Base-by-base conservation (phyloP, 2,888 invertebrate genomes). In the Amphiduros pacificus region DNA sequence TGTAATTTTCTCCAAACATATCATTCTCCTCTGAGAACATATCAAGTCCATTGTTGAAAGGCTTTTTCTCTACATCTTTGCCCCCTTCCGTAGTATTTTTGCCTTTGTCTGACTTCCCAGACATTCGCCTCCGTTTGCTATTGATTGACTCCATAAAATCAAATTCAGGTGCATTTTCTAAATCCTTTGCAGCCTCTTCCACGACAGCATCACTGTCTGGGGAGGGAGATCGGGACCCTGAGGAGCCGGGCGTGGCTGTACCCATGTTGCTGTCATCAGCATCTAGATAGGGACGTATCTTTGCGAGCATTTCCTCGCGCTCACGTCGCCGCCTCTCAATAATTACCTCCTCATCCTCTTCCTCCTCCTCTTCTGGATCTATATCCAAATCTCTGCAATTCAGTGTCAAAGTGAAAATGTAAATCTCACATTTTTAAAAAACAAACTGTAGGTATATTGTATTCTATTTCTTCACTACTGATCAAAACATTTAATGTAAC, bases 281-380 rank as follows among this genome's bases (percentile, higher is more conserved):
- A 4, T 11, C 24, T 1, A 50, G 44, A n/a, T 44, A 20, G 22
- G 44, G 44, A n/a, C 22, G n/a, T 11, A 44, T 6, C 6, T 22
- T n/a, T n/a, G 44, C 44, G 5, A 95, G 78, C 5, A 97, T 85
- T 78, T 91, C 92, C 81, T 95, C 93, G 44, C 96, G 86, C 76
- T 93, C 90, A 76, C 91, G 91, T 65, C 96, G 87, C 70, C 94
- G 86, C 76, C 88, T 88, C 79, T 94, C 93, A 78, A 97, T 97
- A 71, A 95, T 92, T 72, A 90, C 90, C 79, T 96, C 94, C 77
- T 96, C 96, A 73, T 93, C 92, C 80, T 94, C 94, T 55, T 84
- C 84, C 68, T n/a, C n/a, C n/a, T 20, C 44, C 6, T 58, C 58
- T 17, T 80, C 80, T 64, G 94, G 92, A 64, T 82, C 81, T 22